Conservation (phyloP, 2,797 vertebrate species). For the Discoglossus pictus region DNA sequence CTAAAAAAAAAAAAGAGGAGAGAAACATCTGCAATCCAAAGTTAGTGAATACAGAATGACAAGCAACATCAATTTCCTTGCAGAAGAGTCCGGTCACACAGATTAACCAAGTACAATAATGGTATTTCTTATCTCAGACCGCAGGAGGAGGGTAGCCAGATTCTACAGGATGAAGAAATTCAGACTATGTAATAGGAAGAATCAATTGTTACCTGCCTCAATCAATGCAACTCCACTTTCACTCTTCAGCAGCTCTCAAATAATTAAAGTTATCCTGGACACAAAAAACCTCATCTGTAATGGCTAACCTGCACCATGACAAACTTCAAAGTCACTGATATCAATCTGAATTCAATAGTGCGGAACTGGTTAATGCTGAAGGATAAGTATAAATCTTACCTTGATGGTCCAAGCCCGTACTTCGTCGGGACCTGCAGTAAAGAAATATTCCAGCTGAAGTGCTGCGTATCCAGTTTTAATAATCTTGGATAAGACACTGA, state of each 20-base stretch:
- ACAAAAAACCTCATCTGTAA: slow-evolving; percentile 87
- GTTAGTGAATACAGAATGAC: slow-evolving; percentile 95
- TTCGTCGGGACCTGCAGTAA: slow-evolving; percentile 97
- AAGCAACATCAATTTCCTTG: slow-evolving; percentile 99
- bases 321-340: slow-evolving; percentile 97
- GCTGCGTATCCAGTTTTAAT: slow-evolving; percentile 94
- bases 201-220: slow-evolving; percentile 99
- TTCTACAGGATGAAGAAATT: slow-evolving; percentile 99
- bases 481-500: slow-evolving; percentile 95
- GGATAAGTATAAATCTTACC: slow-evolving; percentile 87
- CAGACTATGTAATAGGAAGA: slow-evolving; percentile 99
- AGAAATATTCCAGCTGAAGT: slow-evolving; percentile 98
- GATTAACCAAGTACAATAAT: slow-evolving; percentile 99
- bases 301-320: slow-evolving; percentile 96
- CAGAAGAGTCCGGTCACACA: slow-evolving; percentile 99
- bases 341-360: slow-evolving; percentile 91
- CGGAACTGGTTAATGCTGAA: slow-evolving; percentile 82
- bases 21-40: slow-evolving; percentile 86
- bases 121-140: slow-evolving; percentile 96
- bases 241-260: slow-evolving; percentile 98
- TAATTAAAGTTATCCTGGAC: slow-evolving; percentile 99
- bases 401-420: slow-evolving; percentile 97
- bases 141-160: slow-evolving; percentile 99
- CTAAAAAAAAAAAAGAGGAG: slow-evolving; percentile 66
- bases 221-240: slow-evolving; percentile 99